Evolutionary conservation across 1,140 invertebrate species (phyloP), one percentile per base, ranked within the genome.

Genomic region (Eubasilissa regina): DNA sequence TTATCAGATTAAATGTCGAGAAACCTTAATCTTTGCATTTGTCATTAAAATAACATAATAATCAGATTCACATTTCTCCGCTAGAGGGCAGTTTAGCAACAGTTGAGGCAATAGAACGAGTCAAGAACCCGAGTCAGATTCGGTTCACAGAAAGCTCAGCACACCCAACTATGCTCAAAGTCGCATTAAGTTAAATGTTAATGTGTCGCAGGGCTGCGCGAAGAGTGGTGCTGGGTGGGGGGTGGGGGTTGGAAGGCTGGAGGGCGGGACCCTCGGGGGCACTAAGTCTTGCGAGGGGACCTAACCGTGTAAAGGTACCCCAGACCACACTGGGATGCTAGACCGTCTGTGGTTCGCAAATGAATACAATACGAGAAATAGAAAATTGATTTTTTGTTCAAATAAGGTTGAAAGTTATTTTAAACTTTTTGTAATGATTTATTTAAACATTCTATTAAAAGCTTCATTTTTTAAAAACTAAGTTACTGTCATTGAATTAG

Each of bases 171-270:
- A 76, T 75, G 80, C 45, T 66, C 74, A 72, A 79, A 82, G 80
- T 79, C 62, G 68, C 60, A 78, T 79, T 78, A 78, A 82, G 64
- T 82, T 82, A 82, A 82, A 82, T 82, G 80, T 82, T 82, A 82
- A 82, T 82, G 80, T 82, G 80, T 79, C 80, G 80, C 72, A 72
- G 53, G 58, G 80, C 21, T 44, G 11, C 60, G 58, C 35, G 47
- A 51, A 35, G n/a, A 53, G 47, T 48, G 48, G n/a, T n/a, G n/a
- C n/a, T n/a, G n/a, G n/a, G n/a, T n/a, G n/a, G n/a, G n/a, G n/a
- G n/a, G n/a, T n/a, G n/a, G n/a, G n/a, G n/a, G n/a, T n/a, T n/a
- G n/a, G n/a, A n/a, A n/a, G 13, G 62, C 12, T 17, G 62, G 62
- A n/a, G 70, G 70, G 9, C 15, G 48, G 7, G 19, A 12, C 70